Percentiles rank a stretch among this genome's conserved stretches.
Evolutionary conservation across 1,140 invertebrate genomes (phyloP).

Genomic region (Microvelia longipes): DNA sequence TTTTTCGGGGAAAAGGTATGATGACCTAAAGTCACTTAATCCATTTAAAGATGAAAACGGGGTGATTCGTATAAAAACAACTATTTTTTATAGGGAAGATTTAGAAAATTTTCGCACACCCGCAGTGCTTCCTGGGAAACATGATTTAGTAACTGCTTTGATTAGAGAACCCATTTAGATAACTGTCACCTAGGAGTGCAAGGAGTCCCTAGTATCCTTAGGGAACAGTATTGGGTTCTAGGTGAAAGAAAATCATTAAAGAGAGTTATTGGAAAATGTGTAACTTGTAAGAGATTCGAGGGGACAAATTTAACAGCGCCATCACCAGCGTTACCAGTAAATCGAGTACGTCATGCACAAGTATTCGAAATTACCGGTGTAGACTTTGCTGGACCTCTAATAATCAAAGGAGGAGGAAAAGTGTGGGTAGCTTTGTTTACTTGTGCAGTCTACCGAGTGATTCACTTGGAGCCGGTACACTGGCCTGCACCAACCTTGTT

Average conservation of each 20-base stretch:
- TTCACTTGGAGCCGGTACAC: conserved; percentile 26
- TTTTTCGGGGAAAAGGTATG: background rate
- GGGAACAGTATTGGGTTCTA: conserved; percentile 2
- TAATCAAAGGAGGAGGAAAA: conserved; percentile 19
- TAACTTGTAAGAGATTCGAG: conserved; percentile 1
- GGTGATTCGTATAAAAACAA: conserved; percentile 4
- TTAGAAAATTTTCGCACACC: conserved; percentile 4
- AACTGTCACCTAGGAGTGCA: background rate
- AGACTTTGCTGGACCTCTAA: conserved; percentile 26
- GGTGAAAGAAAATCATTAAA: conserved; percentile 3
- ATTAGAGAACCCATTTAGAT: background rate
- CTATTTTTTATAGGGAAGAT: background rate
- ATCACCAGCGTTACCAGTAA: conserved; percentile 8
- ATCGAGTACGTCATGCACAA: conserved; percentile 19
- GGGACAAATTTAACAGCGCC: background rate
- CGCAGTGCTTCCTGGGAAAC: background rate
- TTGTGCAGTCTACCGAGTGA: conserved; percentile 25
- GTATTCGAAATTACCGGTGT: conserved; percentile 19
- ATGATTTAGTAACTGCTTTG: background rate
- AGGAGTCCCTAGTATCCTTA: background rate
- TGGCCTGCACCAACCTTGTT: no score
- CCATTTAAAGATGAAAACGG: conserved; percentile 6
- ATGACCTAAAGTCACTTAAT: background rate
- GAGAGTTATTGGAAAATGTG: background rate
- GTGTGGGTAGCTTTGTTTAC: conserved; percentile 27